phyloP scores from a whole-genome alignment of 1,140 invertebrate genomes.

The Trichomalopsis sarcophagae region DNA sequence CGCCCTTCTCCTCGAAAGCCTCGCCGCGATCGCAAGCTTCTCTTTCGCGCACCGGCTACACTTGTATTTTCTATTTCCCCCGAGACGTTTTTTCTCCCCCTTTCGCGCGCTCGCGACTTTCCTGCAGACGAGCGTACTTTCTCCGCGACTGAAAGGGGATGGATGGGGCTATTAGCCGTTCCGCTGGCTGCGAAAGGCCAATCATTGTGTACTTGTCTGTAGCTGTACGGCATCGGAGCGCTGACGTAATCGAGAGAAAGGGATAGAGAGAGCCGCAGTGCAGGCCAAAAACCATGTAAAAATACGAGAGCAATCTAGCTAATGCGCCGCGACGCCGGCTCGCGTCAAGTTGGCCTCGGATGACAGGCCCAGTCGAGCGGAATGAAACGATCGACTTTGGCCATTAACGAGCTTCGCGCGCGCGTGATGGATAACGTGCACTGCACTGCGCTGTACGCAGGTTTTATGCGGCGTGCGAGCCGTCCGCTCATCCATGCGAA shows the following conservation, averaged over 20 bases:
- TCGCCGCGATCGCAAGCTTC: neutral
- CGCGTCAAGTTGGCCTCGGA: neutral
- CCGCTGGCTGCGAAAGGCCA: neutral
- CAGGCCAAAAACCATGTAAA: neutral
- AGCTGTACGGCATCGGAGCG: no score
- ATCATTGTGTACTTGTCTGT: neutral
- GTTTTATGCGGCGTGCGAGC: no score
- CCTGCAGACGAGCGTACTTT: neutral
- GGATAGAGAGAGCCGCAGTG: neutral
- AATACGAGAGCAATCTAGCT: neutral
- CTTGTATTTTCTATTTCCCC: no score
- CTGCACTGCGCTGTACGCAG: no score
- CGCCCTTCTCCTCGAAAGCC: neutral
- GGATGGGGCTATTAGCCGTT: neutral
- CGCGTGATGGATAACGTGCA: neutral
- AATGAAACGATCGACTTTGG: neutral
- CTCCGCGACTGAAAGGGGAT: neutral
- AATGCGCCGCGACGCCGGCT: neutral
- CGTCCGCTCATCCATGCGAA: neutral
- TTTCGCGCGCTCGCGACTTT: conserved; percentile 48
- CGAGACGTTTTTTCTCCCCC: conserved; percentile 23
- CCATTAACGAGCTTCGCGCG: neutral
- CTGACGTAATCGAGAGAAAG: neutral
- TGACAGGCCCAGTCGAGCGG: neutral
- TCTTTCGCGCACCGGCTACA: no score